Percentiles rank a stretch among this genome's conserved stretches.
Conservation (phyloP, 1,140 invertebrate genomes). For the Liolophura sinensis region DNA sequence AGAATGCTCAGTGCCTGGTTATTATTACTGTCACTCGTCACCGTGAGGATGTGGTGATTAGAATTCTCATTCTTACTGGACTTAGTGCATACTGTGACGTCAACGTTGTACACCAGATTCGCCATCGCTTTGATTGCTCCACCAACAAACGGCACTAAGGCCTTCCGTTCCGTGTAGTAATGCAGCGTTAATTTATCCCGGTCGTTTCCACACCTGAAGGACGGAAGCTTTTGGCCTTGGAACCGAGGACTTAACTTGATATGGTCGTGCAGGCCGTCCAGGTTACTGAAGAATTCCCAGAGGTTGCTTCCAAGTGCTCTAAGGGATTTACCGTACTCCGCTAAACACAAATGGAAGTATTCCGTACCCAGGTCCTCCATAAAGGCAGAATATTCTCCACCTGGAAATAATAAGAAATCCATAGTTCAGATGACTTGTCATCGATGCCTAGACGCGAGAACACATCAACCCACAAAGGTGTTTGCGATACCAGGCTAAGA, state of each 20-base stretch:
- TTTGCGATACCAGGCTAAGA: too few relatives aligned
- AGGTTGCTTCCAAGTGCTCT: slow-evolving; percentile 50
- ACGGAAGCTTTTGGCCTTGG: slow-evolving; percentile 46
- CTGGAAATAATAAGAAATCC: not conserved
- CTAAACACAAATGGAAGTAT: slow-evolving; percentile 43
- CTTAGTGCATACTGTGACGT: slow-evolving; percentile 28
- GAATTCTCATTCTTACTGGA: slow-evolving; percentile 26
- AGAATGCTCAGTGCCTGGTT: slow-evolving; percentile 10
- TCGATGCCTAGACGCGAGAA: too few relatives aligned
- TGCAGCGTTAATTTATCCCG: slow-evolving; percentile 49
- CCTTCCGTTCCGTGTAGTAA: slow-evolving; percentile 54
- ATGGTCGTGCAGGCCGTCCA: slow-evolving; percentile 55
- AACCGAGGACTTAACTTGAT: slow-evolving; percentile 42
- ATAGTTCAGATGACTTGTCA: too few relatives aligned
- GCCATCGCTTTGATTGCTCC: slow-evolving; percentile 70
- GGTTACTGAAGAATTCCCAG: slow-evolving; percentile 52
- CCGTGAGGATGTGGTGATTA: slow-evolving; percentile 40
- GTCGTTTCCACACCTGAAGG: slow-evolving; percentile 64
- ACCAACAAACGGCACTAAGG: slow-evolving; percentile 48
- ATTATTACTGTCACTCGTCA: slow-evolving; percentile 23
- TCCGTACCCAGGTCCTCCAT: slow-evolving; percentile 27
- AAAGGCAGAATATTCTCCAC: not conserved
- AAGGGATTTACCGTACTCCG: slow-evolving; percentile 49
- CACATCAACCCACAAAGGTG: too few relatives aligned
- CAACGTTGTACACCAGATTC: slow-evolving; percentile 58